These are phyloP conservation scores for Amphibalanus amphitrite DNA, from an alignment of 1,140 invertebrate genomes.

Conservation along the genomic window DNA sequence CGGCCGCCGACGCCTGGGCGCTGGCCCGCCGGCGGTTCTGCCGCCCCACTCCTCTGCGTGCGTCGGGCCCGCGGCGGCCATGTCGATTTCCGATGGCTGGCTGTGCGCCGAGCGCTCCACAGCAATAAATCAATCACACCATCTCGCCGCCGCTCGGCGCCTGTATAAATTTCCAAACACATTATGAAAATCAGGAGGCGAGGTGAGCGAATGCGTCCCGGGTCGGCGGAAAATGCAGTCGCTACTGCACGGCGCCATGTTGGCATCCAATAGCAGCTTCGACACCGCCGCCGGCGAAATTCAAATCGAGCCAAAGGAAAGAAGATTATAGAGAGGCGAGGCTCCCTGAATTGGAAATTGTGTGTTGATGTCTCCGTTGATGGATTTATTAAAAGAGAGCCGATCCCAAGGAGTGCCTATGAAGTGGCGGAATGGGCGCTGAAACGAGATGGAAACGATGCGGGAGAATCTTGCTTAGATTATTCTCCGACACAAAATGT, in stretches of 20 bases:
- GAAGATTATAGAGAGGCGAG: neutral
- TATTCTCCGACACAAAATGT: no score
- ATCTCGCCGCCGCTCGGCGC: neutral
- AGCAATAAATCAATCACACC: neutral
- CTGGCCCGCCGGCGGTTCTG: neutral
- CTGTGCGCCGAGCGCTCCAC: no score
- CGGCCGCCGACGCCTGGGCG: no score
- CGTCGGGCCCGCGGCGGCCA: no score
- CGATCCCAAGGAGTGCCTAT: no score
- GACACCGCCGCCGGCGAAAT: neutral
- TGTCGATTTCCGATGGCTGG: neutral
- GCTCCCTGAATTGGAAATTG: neutral
- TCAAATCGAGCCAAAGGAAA: neutral
- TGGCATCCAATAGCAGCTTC: no score
- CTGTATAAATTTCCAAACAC: neutral
- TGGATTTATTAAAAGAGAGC: neutral
- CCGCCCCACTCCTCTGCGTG: no score
- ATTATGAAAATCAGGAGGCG: neutral
- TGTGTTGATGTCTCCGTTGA: neutral
- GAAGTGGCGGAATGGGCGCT: no score
- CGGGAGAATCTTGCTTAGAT: no score
- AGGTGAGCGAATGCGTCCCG: neutral
- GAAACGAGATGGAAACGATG: no score
- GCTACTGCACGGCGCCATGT: neutral
- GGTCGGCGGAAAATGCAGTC: neutral